A percentile compares a stretch with the other conserved stretches of the same genome.
Conservation (phyloP, 2,113 vertebrate species). For the Solea solea region DNA sequence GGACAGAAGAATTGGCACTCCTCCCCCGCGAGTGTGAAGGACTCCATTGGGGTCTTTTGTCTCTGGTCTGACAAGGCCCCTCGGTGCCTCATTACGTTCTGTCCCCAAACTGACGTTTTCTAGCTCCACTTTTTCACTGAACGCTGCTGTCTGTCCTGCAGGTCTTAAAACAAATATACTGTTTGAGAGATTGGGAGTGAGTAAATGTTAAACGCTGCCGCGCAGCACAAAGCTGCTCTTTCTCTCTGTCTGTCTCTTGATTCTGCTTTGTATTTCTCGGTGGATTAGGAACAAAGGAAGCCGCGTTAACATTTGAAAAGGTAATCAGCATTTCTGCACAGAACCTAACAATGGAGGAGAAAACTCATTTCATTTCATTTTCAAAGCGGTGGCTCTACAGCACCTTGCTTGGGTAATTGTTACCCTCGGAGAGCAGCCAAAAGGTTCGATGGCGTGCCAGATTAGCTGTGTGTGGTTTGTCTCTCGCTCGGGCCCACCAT, state of each 20-base stretch:
- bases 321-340: conserved; percentile 57
- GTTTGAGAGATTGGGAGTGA: conserved; percentile 32
- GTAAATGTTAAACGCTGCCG: conserved; percentile 23
- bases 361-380: conserved; percentile 66
- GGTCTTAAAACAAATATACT: conserved; percentile 27
- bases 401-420: conserved; percentile 70
- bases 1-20: conserved; percentile 66
- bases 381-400: conserved; percentile 50
- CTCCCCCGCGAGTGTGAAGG: conserved; percentile 51
- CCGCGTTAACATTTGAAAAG: conserved; percentile 36
- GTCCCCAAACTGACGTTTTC: conserved; percentile 30
- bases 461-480: conserved; percentile 70
- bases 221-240: conserved; percentile 11
- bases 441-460: conserved; percentile 68
- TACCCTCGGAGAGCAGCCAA: conserved; percentile 65
- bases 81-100: conserved; percentile 66
- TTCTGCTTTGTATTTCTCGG: conserved; percentile 42
- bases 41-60: conserved; percentile 66
- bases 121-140: conserved; percentile 40
- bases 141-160: conserved; percentile 26
- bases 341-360: conserved; percentile 40
- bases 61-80: conserved; percentile 59
- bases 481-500: conserved; percentile 68
- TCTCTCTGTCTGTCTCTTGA: conserved; percentile 21
- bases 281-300: conserved; percentile 49